Evolutionary conservation across 2,113 vertebrate species (phyloP).

Genomic region (human): DNA sequence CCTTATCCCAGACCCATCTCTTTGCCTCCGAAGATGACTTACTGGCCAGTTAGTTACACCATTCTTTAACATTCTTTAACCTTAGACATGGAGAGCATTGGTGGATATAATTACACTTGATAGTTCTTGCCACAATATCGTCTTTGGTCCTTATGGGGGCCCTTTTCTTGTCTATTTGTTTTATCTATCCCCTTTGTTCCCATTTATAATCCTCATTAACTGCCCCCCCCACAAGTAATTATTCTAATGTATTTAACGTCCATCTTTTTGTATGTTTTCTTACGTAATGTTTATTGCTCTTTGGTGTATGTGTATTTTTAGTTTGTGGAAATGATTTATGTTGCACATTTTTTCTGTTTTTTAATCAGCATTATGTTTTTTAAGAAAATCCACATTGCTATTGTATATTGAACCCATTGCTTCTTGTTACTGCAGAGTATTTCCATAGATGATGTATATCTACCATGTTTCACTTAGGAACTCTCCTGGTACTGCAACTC

Average conservation of each 20-base stretch:
- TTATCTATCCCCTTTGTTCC: background rate
- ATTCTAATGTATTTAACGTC: background rate
- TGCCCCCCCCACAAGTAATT: background rate
- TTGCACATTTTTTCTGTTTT: background rate
- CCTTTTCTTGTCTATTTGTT: background rate
- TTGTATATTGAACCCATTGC: background rate
- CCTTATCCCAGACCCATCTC: background rate
- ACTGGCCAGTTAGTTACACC: background rate
- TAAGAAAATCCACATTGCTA: background rate
- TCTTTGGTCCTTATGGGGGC: background rate
- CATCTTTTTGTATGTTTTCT: background rate
- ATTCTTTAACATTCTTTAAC: background rate
- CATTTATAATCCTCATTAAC: background rate
- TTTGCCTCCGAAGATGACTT: background rate
- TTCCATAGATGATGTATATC: background rate
- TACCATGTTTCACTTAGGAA: background rate
- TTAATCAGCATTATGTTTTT: constrained; percentile 14
- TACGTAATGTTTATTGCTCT: background rate
- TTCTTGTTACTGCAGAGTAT: background rate
- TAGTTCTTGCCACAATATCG: background rate
- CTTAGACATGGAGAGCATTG: background rate
- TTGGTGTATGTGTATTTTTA: background rate
- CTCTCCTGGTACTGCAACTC: background rate
- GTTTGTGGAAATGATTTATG: background rate
- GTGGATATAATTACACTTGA: background rate